A percentile compares a stretch with the other conserved stretches of the same genome.
Evolutionary conservation across 2,113 vertebrate genomes (phyloP).

Genomic region (Semnopithecus entellus): DNA sequence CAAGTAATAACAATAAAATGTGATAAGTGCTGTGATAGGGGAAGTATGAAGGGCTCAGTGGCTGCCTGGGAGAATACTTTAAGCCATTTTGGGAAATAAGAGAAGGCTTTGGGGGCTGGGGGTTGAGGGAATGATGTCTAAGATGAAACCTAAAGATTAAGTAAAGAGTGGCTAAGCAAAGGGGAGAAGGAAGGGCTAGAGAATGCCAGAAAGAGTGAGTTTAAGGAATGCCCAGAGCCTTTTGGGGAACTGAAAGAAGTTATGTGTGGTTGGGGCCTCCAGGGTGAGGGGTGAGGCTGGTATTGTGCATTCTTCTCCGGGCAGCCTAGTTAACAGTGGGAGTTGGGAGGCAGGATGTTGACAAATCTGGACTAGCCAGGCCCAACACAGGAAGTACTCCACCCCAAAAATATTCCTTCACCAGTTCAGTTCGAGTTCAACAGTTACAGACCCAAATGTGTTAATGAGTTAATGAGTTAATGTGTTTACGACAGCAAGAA

Average conservation of each 20-base stretch:
- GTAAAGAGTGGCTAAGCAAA: not conserved
- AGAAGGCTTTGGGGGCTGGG: not conserved
- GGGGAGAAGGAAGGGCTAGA: not conserved
- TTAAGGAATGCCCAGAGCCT: not conserved
- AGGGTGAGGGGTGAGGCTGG: not conserved
- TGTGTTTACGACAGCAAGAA: not conserved
- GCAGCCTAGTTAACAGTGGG: not conserved
- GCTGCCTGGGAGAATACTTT: not conserved
- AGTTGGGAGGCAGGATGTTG: not conserved
- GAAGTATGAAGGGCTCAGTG: not conserved
- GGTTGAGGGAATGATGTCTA: not conserved
- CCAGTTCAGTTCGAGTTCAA: not conserved
- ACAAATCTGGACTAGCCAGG: not conserved
- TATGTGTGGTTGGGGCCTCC: not conserved
- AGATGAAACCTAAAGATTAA: not conserved
- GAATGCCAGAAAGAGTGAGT: not conserved
- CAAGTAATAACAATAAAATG: not conserved
- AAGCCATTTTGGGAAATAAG: not conserved
- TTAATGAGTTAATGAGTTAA: not conserved
- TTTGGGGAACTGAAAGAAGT: not conserved
- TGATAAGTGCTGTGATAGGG: not conserved
- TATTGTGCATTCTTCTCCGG: not conserved
- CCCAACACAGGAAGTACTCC: not conserved
- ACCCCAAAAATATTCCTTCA: not conserved
- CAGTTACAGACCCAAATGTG: not conserved